These are phyloP conservation scores for Pandemis cinnamomeana DNA, from an alignment of 2,888 invertebrate species.

Conservation along the genomic window DNA sequence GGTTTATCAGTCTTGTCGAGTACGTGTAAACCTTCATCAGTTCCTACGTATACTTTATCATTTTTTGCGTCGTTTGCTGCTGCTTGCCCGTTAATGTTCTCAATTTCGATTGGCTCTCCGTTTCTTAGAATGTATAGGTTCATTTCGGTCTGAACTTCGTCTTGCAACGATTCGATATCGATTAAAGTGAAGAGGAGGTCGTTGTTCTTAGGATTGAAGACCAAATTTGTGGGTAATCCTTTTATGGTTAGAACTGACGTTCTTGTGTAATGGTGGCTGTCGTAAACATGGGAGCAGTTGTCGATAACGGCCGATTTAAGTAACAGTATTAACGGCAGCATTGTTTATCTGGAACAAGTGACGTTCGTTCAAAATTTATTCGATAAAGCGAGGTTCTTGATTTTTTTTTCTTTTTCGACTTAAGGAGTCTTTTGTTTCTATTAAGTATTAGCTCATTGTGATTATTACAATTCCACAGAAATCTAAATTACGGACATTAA, in stretches of 20 bases:
- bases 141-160: constrained; percentile 78
- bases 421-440: no score
- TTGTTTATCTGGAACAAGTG: constrained; percentile 47
- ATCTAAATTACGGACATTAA: no score
- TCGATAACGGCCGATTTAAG: constrained; percentile 57
- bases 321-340: constrained; percentile 62
- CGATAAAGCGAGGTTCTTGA: no score
- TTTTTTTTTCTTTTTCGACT: no score
- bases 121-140: constrained; percentile 72
- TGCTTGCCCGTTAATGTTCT: constrained; percentile 72
- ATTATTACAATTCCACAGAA: no score
- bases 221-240: constrained; percentile 76
- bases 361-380: not conserved
- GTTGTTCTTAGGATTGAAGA: constrained; percentile 61
- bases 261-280: constrained; percentile 60
- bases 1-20: constrained; percentile 66
- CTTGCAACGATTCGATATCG: constrained; percentile 70
- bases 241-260: constrained; percentile 68
- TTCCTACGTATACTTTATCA: constrained; percentile 72
- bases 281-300: constrained; percentile 65
- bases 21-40: constrained; percentile 67
- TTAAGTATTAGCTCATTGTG: no score
- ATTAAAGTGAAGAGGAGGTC: constrained; percentile 74
- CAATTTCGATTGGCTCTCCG: constrained; percentile 66
- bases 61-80: constrained; percentile 68